Evolutionary conservation across 2,888 invertebrate genomes (phyloP), one percentile per base, ranked within the genome.

Genomic region (Parnassius mnemosyne): DNA sequence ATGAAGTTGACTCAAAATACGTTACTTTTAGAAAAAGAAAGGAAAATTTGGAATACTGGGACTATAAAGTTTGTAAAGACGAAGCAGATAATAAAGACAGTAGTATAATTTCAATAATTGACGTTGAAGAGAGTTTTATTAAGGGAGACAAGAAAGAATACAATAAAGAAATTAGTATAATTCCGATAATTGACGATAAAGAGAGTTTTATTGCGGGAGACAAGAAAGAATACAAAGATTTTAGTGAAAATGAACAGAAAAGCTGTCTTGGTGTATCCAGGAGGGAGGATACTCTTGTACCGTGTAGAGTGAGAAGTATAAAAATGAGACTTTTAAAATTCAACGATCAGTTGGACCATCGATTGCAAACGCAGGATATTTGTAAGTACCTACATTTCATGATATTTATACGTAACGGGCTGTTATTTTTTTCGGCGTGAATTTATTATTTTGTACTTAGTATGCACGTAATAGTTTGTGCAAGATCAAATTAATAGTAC

Each of bases 281-380:
- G 16, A 69, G 66, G 2, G 70, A 71, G 3, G 70, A 73, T 0
- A 87, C 57, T 44, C 66, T 81, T 49, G 80, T 84, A 60, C 71
- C 75, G 1, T 79, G 66, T 54, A 74, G 76, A 49, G 70, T 86
- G 0, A 87, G 69, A 56, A 89, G 89, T 72, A 78, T 89, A 41
- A 89, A 67, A 81, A 76, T 47, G 89, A 87, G 81, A 10, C 76
- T 77, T n/a, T 65, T 84, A 47, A 64, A 70, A 20, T 85, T 83
- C 53, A 70, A 66, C 53, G 81, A 82, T 9, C 53, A 68, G 10
- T 10, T 77, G 9, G 66, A 71, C 10, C 77, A 80, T 2, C 75
- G 65, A 65, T 42, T 81, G n/a, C 67, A 69, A 53, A 66, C 77
- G 1, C 77, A 80, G 11, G 83, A 85, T 71, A 69, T 61, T 60